A percentile compares a stretch with the other conserved stretches of the same genome.
Evolutionary conservation across 2,113 vertebrate genomes (phyloP).

Genomic region (Glaucidium brasilianum): DNA sequence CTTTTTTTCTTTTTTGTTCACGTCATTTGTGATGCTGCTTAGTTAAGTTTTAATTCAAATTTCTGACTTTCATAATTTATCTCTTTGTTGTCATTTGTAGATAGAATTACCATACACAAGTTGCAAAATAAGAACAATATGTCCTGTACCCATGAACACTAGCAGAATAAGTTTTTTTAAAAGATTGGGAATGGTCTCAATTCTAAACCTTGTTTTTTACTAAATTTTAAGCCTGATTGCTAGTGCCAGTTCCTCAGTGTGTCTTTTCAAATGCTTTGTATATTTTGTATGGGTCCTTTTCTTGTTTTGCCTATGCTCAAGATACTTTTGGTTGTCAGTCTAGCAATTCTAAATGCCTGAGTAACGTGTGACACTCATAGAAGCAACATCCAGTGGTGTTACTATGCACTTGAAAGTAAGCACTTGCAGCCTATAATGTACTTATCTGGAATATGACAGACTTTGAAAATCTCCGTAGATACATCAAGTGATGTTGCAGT

Average conservation of each 20-base stretch:
- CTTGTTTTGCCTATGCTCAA: background rate
- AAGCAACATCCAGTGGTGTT: background rate
- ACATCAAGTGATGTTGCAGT: background rate
- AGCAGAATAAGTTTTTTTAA: background rate
- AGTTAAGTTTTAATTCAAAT: background rate
- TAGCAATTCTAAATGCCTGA: background rate
- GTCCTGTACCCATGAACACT: background rate
- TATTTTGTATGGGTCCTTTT: background rate
- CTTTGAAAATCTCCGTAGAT: background rate
- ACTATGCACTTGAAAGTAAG: background rate
- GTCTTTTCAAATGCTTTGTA: background rate
- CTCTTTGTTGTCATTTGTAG: background rate
- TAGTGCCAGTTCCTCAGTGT: background rate
- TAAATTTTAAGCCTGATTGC: background rate
- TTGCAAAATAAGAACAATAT: background rate
- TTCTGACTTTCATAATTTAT: background rate
- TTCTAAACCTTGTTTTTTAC: background rate
- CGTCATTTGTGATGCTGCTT: background rate
- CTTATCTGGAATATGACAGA: background rate
- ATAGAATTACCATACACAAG: background rate
- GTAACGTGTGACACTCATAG: background rate
- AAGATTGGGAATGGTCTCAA: background rate
- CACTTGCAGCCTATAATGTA: background rate
- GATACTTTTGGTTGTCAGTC: background rate
- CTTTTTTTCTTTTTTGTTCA: accelerated